Base-by-base conservation (phyloP, 1,140 invertebrate species). In the Penaeus vannamei region DNA sequence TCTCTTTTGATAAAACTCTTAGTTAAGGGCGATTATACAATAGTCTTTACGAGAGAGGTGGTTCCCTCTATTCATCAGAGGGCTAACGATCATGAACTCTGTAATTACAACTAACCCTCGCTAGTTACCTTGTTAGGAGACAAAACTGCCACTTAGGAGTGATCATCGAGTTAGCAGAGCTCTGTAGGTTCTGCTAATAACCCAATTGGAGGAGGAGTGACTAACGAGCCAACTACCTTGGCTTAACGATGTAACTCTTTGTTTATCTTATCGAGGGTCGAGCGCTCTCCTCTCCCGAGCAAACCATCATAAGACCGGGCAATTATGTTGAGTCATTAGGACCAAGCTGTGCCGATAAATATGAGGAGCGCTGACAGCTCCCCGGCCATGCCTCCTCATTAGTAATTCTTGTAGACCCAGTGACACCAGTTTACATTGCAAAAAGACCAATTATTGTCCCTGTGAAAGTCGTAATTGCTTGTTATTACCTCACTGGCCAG, bases 401-500 rank as follows among this genome's bases (percentile, higher is more conserved):
- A 85, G 81, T 64, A 84, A 89, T 84, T 84, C 87, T 46, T 23
- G 46, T 19, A 42, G 69, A 36, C 82, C 72, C 36, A 79, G 87
- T 84, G 86, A 88, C 86, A 88, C 64, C 80, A 88, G 86, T 84
- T 88, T 88, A 88, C 62, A 88, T 88, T 88, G 86, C 86, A 88
- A 84, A 88, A 84, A 84, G 86, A 88, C 86, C 86, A 88, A 88
- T 88, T 88, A 88, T 88, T 88, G 80, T 88, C 86, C 86, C 79
- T 76, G 86, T 88, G 86, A 84, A 88, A 88, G 64, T 60, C 53
- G 66, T 88, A 88, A 88, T 88, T 82, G 64, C 80, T 88, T 83
- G 86, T 88, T 88, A 84, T 88, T 82, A 88, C 83, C 66, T 83
- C 36, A 60, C 64, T 72, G 86, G 81, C 86, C 86, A 60, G 80